Evolutionary conservation across 2,113 vertebrate species (phyloP).

Genomic region (Calypte anna): DNA sequence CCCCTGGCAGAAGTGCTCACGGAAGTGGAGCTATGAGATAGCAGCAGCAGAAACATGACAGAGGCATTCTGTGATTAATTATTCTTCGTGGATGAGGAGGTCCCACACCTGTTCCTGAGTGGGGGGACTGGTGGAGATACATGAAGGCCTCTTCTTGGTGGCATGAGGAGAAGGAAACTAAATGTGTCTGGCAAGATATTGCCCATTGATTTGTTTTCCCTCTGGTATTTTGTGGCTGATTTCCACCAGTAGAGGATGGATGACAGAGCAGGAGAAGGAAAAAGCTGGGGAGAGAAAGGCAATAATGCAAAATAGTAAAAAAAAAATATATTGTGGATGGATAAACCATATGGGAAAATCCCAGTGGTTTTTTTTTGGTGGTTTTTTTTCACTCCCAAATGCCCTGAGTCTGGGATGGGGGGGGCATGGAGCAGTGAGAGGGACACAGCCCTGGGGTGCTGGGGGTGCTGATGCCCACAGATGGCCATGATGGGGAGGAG

Average conservation of each 20-base stretch:
- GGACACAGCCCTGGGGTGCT: not conserved
- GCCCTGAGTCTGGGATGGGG: accelerated
- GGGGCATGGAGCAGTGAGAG: accelerated
- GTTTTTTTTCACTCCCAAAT: not conserved
- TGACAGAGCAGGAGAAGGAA: not conserved
- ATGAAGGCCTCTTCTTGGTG: not conserved
- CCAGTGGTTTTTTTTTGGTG: not conserved
- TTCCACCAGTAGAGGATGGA: not conserved
- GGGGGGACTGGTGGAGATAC: accelerated
- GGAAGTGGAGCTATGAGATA: not conserved
- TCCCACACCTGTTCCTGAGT: not conserved
- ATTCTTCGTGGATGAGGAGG: not conserved
- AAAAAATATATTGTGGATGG: not conserved
- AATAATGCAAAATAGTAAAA: not conserved
- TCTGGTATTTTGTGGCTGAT: not conserved
- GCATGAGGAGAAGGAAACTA: not conserved
- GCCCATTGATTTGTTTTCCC: not conserved
- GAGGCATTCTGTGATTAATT: not conserved
- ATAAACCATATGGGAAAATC: not conserved
- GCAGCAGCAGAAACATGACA: not conserved
- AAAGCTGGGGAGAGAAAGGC: not conserved
- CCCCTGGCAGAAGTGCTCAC: not conserved
- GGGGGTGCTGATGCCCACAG: accelerated
- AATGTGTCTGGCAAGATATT: not conserved
- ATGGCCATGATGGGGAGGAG: accelerated